These are phyloP conservation scores for Dryadula phaetusa DNA, from an alignment of 2,888 invertebrate genomes.

Conservation along the genomic window DNA sequence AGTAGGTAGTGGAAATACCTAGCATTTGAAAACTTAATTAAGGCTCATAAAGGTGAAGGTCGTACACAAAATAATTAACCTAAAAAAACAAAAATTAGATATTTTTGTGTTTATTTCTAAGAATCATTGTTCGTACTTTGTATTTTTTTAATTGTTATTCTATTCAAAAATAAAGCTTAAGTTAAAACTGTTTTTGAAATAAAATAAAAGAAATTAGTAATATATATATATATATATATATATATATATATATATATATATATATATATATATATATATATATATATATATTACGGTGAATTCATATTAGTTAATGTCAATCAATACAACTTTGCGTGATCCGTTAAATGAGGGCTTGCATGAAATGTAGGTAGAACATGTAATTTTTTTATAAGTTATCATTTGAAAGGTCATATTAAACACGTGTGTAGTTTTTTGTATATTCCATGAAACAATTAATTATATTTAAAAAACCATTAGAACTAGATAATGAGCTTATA, in stretches of 20 bases:
- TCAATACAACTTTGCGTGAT: constrained; percentile 33
- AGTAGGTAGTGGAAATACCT: neutral
- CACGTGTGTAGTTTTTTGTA: constrained; percentile 15
- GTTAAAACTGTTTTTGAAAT: too few relatives aligned
- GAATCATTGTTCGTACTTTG: neutral
- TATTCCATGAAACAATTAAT: neutral
- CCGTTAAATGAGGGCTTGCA: constrained; percentile 24
- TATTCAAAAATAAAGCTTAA: neutral
- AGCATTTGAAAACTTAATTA: constrained; percentile 13
- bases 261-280: neutral
- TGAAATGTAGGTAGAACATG: constrained; percentile 8
- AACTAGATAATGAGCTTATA: neutral
- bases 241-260: neutral
- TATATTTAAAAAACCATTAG: neutral
- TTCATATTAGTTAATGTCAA: constrained; percentile 6
- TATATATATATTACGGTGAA: neutral
- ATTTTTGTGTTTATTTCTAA: neutral
- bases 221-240: neutral
- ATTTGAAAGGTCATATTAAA: constrained; percentile 21
- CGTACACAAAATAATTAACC: neutral
- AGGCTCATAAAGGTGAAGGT: neutral
- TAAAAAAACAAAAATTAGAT: neutral
- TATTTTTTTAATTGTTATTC: neutral
- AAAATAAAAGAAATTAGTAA: too few relatives aligned
- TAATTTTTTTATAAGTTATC: constrained; percentile 27